Evolutionary conservation across 2,888 invertebrate genomes (phyloP).

Genomic region (Odontomyia ornata): DNA sequence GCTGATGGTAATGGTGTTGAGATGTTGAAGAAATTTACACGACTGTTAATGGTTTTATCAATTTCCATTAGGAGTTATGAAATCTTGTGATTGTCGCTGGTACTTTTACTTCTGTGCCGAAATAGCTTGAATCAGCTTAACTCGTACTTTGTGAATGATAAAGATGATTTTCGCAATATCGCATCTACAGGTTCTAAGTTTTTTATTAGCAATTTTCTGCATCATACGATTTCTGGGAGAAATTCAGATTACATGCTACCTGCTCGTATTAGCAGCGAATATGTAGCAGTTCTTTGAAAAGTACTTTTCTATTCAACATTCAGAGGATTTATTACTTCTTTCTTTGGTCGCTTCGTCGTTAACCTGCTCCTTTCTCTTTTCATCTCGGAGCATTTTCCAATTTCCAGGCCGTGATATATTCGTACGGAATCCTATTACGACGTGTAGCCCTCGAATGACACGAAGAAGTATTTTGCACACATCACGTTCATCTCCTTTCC

Average conservation of each 20-base stretch:
- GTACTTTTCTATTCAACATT: slow-evolving; percentile 29
- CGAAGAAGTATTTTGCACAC: slow-evolving; percentile 32
- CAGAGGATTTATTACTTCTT: slow-evolving; percentile 32
- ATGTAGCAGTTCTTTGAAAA: slow-evolving; percentile 30
- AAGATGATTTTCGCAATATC: background rate
- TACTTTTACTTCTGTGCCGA: too few relatives aligned
- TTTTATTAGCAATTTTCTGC: slow-evolving; percentile 21
- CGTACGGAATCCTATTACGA: slow-evolving; percentile 47
- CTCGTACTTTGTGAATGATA: too few relatives aligned
- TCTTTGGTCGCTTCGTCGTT: background rate
- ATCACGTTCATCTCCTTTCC: background rate
- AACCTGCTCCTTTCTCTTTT: too few relatives aligned
- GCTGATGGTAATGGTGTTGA: background rate
- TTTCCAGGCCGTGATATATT: slow-evolving; percentile 24
- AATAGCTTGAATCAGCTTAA: too few relatives aligned
- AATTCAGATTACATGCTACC: background rate
- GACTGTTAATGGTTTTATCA: too few relatives aligned
- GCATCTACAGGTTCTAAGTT: background rate
- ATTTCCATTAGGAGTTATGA: too few relatives aligned
- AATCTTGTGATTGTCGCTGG: too few relatives aligned
- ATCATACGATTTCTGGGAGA: background rate
- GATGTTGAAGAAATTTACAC: too few relatives aligned
- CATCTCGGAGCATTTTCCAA: too few relatives aligned
- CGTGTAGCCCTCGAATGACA: background rate
- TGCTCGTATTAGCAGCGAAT: slow-evolving; percentile 13